Conservation (phyloP, 2,888 invertebrate genomes). For the Dryobota labecula region DNA sequence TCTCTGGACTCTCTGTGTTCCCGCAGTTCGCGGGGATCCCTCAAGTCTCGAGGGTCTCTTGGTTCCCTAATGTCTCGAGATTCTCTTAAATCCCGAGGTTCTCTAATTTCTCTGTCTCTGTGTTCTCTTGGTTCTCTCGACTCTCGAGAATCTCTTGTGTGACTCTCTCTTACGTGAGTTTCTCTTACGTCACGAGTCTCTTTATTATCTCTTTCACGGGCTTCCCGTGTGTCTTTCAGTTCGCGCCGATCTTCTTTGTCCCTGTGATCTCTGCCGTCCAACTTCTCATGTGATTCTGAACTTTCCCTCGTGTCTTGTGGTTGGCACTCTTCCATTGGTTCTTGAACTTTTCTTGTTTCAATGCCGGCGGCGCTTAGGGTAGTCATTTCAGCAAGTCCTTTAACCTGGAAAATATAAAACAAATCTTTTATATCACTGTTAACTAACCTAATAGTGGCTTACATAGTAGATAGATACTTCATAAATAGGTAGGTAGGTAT, state of each 20-base stretch:
- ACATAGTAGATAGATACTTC: background rate
- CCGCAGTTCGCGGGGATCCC: conserved; percentile 76
- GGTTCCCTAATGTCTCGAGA: conserved; percentile 80
- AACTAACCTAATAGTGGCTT: background rate
- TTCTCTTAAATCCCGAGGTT: conserved; percentile 77
- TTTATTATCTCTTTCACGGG: conserved; percentile 81
- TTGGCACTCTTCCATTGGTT: conserved; percentile 89
- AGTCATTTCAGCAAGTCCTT: conserved; percentile 98
- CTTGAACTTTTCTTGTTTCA: conserved; percentile 86
- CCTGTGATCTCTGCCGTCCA: conserved; percentile 80
- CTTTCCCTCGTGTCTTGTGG: conserved; percentile 81
- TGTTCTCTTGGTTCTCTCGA: conserved; percentile 77
- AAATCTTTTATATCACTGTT: background rate
- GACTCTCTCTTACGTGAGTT: conserved; percentile 76
- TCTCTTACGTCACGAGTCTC: conserved; percentile 78
- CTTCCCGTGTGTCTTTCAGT: conserved; percentile 79
- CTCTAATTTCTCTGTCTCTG: conserved; percentile 80
- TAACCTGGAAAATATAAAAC: conserved; percentile 89
- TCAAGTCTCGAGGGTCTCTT: conserved; percentile 79
- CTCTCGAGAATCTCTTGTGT: conserved; percentile 82
- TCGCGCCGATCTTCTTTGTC: conserved; percentile 85
- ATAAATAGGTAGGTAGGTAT: background rate
- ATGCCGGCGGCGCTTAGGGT: conserved; percentile 93
- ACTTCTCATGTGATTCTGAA: conserved; percentile 80
- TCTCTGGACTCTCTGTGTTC: conserved; percentile 80